phyloP scores from a whole-genome alignment of 53 echinoderm and acorn worm genomes.

The Crossaster papposus region DNA sequence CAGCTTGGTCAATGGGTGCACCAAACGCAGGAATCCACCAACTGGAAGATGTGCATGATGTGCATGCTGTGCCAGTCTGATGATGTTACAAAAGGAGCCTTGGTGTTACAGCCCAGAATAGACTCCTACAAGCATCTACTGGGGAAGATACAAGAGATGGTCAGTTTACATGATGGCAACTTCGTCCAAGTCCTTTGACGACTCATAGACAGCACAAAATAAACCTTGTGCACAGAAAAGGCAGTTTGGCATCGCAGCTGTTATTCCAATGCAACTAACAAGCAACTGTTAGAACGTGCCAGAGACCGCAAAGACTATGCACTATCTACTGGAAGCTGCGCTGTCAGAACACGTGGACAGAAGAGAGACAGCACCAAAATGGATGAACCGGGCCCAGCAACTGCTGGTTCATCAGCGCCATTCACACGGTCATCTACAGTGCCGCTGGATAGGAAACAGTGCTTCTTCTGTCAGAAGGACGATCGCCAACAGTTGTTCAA shows the following conservation, averaged over 20 bases:
- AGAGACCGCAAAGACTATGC: conserved; percentile 49
- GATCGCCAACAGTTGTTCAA: conserved; percentile 25
- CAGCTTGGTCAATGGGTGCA: conserved; percentile 33
- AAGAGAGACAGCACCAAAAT: conserved; percentile 48
- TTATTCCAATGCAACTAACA: conserved; percentile 58
- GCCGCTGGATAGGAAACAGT: conserved; percentile 50
- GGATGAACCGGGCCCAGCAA: conserved; percentile 42
- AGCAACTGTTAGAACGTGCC: conserved; percentile 40
- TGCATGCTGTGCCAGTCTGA: conserved; percentile 61
- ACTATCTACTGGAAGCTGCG: conserved; percentile 31
- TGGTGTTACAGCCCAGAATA: conserved; percentile 38
- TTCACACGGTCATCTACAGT: conserved; percentile 48
- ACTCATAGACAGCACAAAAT: conserved; percentile 44
- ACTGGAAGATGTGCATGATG: conserved; percentile 46
- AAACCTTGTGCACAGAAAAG: conserved; percentile 22
- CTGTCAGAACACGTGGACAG: conserved; percentile 38
- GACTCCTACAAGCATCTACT: conserved; percentile 47
- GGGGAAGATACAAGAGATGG: conserved; percentile 36
- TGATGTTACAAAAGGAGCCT: conserved; percentile 28
- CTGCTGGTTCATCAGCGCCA: conserved; percentile 28
- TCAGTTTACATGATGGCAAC: conserved; percentile 42
- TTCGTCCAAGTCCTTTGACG: conserved; percentile 43
- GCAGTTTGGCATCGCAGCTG: conserved; percentile 61
- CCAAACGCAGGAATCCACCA: conserved; percentile 47
- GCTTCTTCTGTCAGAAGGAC: conserved; percentile 46